These are phyloP conservation scores for Entomobrya multifasciata DNA, from an alignment of 2,888 invertebrate species.

Conservation along the genomic window DNA sequence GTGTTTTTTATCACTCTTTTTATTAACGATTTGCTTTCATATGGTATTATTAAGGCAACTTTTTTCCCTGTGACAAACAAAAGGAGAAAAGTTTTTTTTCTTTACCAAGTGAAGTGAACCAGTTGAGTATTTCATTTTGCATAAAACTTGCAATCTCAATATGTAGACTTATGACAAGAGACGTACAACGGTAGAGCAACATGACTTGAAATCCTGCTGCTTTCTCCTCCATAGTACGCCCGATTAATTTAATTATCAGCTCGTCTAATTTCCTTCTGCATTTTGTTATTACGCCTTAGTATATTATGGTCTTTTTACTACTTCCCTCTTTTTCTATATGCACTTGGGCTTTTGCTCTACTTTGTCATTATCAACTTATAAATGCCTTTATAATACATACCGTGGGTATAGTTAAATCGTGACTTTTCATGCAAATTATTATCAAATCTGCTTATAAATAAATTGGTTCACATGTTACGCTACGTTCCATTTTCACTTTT, in stretches of 20 bases:
- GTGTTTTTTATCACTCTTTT: not conserved
- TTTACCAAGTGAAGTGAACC: no score
- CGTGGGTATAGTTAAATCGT: constrained; percentile 52
- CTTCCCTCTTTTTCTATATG: not conserved
- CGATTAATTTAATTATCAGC: constrained; percentile 80
- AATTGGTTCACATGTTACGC: constrained; percentile 32
- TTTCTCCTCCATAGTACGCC: constrained; percentile 22
- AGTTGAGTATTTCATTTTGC: no score
- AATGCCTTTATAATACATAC: not conserved
- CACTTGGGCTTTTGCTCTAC: constrained; percentile 12
- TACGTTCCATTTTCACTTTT: not conserved
- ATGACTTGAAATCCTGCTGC: constrained; percentile 11
- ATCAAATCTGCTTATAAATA: constrained; percentile 22
- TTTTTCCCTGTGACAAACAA: no score
- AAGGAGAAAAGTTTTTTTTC: not conserved
- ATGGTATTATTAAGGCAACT: not conserved
- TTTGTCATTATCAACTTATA: constrained; percentile 56
- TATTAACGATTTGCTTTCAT: constrained; percentile 25
- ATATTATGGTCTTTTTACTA: not conserved
- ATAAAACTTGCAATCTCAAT: no score
- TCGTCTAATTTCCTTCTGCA: constrained; percentile 77
- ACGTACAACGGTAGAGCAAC: not conserved
- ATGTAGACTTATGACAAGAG: not conserved
- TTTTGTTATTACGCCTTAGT: constrained; percentile 41
- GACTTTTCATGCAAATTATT: constrained; percentile 70